A percentile compares a stretch with the other conserved stretches of the same genome.
Conservation (phyloP, 2,797 vertebrate genomes). For the Schizothorax lantsangensis region DNA sequence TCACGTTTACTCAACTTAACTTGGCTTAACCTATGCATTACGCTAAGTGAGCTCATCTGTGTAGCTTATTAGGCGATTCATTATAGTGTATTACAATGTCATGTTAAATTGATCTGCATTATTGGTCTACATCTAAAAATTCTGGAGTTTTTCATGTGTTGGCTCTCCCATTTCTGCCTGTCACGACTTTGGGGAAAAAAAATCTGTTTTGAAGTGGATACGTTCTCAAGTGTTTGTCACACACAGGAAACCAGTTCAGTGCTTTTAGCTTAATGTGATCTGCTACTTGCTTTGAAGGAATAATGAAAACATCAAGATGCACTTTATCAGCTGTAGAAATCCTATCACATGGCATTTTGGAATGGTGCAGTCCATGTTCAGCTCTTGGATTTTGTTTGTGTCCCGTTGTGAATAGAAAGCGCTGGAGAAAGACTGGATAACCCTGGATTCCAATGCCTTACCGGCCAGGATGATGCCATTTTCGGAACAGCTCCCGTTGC, state of each 20-base stretch:
- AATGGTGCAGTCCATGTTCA: not conserved
- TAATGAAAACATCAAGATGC: slow-evolving; percentile 41
- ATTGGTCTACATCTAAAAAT: slow-evolving; percentile 4
- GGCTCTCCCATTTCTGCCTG: not conserved
- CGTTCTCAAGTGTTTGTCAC: slow-evolving; percentile 28
- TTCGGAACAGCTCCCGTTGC: slow-evolving; percentile 75
- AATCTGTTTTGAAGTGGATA: slow-evolving; percentile 31
- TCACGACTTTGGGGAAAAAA: not conserved
- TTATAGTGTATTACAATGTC: slow-evolving; percentile 36
- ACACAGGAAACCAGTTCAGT: slow-evolving; percentile 30
- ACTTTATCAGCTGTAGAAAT: slow-evolving; percentile 44
- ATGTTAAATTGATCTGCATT: slow-evolving; percentile 22
- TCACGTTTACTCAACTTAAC: slow-evolving; percentile 34
- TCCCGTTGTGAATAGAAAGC: slow-evolving; percentile 75
- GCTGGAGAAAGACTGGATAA: slow-evolving; percentile 82
- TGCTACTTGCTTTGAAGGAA: slow-evolving; percentile 47
- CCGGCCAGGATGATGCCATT: slow-evolving; percentile 72
- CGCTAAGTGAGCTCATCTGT: slow-evolving; percentile 28
- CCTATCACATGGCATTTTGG: slow-evolving; percentile 13
- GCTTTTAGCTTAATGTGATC: slow-evolving; percentile 49
- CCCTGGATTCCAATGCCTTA: slow-evolving; percentile 72
- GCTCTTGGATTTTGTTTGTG: slow-evolving; percentile 35
- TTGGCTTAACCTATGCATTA: slow-evolving; percentile 28
- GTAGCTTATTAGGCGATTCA: slow-evolving; percentile 26
- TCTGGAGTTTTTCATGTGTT: not conserved